Evolutionary conservation across 2,888 invertebrate genomes (phyloP).

Genomic region (Eupithecia abbreviata): DNA sequence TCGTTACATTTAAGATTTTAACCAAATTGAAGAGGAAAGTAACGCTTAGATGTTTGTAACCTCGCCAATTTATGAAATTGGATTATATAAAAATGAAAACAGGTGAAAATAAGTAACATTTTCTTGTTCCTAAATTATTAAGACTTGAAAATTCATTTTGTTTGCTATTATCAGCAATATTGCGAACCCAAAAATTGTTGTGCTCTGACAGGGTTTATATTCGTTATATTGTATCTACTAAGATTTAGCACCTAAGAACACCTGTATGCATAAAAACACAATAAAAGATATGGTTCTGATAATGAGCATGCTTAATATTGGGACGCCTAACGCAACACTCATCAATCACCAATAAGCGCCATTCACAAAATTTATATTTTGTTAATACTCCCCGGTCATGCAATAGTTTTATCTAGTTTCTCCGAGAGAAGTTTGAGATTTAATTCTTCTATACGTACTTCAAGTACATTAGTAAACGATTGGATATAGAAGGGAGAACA

Average conservation of each 20-base stretch:
- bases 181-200: too few species aligned
- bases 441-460: background rate
- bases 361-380: background rate
- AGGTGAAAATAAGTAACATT: background rate
- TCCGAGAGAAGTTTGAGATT: background rate
- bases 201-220: too few species aligned
- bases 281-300: too few species aligned
- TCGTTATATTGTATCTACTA: too few species aligned
- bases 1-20: conserved; percentile 18
- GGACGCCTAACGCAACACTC: too few species aligned
- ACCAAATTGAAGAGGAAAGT: background rate
- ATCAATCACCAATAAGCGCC: background rate
- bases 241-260: too few species aligned
- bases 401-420: background rate
- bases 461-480: background rate
- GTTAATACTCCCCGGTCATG: too few species aligned
- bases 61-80: background rate
- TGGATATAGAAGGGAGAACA: background rate
- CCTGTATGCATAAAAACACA: too few species aligned
- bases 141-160: background rate
- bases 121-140: background rate
- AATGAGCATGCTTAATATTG: too few species aligned
- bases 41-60: conserved; percentile 7
- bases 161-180: background rate
- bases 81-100: background rate